Percentiles rank a stretch among this genome's conserved stretches.
Evolutionary conservation across 1,140 invertebrate genomes (phyloP).

Genomic region (Trichonephila clavata): DNA sequence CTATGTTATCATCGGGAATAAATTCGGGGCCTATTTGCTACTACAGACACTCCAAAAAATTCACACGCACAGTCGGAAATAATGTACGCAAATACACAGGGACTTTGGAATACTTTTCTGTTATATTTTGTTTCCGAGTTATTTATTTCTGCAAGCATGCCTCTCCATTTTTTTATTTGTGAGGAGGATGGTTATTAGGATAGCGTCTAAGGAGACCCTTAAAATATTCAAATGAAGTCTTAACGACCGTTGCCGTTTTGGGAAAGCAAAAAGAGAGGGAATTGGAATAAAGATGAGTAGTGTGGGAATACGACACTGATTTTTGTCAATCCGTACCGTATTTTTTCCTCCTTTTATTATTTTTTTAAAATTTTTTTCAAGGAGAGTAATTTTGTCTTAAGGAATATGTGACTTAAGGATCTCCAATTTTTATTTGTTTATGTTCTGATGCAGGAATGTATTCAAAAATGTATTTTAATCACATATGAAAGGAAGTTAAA

Average conservation of each 20-base stretch:
- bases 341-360: not conserved
- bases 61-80: not conserved
- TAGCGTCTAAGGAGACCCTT: not conserved
- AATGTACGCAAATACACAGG: not conserved
- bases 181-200: not conserved
- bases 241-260: slow-evolving; percentile 2
- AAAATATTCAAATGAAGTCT: slow-evolving; percentile 34
- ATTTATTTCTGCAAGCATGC: not conserved
- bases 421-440: too few species aligned
- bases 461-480: too few species aligned
- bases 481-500: too few species aligned
- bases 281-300: not conserved
- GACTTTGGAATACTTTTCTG: not conserved
- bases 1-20: slow-evolving; percentile 6
- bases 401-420: too few species aligned
- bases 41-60: not conserved
- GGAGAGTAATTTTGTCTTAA: not conserved
- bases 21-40: slow-evolving; percentile 4
- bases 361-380: not conserved
- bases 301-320: not conserved
- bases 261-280: not conserved
- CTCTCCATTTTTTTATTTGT: not conserved
- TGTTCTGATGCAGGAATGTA: too few species aligned
- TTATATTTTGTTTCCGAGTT: not conserved
- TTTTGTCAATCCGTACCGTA: not conserved